Evolutionary conservation across 2,888 invertebrate species (phyloP).

Genomic region (Leptura quadrifasciata): DNA sequence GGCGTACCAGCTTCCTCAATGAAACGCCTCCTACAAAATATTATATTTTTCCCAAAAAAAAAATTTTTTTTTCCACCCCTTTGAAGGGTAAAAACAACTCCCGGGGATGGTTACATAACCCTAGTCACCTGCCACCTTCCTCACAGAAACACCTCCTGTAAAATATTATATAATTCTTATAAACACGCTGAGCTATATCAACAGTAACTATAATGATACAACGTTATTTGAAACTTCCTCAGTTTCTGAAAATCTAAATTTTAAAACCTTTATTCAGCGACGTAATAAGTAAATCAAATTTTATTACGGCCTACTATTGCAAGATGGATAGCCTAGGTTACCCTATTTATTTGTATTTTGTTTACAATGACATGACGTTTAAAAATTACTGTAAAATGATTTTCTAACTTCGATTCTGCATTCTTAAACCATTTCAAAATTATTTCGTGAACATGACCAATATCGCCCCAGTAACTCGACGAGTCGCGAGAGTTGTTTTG

Average conservation of each 20-base stretch:
- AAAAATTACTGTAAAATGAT: slow-evolving; percentile 42
- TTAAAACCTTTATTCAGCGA: not conserved
- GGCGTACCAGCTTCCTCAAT: too few relatives aligned
- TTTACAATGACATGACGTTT: slow-evolving; percentile 45
- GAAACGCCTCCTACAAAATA: too few relatives aligned
- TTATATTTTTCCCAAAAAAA: too few relatives aligned
- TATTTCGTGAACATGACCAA: slow-evolving; percentile 44
- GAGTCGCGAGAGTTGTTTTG: slow-evolving; percentile 59
- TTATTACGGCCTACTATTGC: slow-evolving; percentile 1
- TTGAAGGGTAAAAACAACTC: too few relatives aligned
- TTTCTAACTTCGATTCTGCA: not conserved
- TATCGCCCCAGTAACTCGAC: slow-evolving; percentile 47
- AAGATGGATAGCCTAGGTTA: slow-evolving; percentile 27
- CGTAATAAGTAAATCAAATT: not conserved
- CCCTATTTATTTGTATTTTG: slow-evolving; percentile 40
- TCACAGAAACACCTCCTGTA: too few relatives aligned
- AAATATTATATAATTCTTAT: too few relatives aligned
- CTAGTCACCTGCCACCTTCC: too few relatives aligned
- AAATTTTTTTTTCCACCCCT: too few relatives aligned
- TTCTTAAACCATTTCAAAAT: slow-evolving; percentile 23
- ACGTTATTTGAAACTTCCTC: too few relatives aligned
- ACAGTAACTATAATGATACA: too few relatives aligned
- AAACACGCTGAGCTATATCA: too few relatives aligned
- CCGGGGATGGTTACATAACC: too few relatives aligned
- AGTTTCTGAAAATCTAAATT: not conserved